These are phyloP conservation scores for Astyanax mexicanus DNA, from an alignment of 2,797 vertebrate genomes.

Conservation along the genomic window DNA sequence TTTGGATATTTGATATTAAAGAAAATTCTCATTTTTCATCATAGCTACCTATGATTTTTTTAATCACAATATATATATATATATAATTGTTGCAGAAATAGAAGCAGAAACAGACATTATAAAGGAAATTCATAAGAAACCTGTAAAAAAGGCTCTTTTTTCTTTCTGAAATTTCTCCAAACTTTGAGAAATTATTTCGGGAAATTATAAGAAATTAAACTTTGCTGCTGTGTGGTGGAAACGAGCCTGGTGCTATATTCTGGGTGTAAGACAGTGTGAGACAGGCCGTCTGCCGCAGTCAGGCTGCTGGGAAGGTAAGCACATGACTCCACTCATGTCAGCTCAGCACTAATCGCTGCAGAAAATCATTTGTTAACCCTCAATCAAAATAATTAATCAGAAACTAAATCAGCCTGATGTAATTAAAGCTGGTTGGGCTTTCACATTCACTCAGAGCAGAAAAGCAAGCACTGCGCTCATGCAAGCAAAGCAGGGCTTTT, in stretches of 20 bases:
- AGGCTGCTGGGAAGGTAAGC: background rate
- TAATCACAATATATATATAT: no score
- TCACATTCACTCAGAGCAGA: no score
- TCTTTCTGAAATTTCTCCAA: slow-evolving; percentile 22
- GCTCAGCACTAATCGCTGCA: background rate
- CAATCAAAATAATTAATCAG: slow-evolving; percentile 34
- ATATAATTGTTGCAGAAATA: no score
- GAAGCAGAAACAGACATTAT: no score
- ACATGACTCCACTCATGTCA: background rate
- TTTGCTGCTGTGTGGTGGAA: background rate
- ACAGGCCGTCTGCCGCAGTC: background rate
- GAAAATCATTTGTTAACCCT: slow-evolving; percentile 22
- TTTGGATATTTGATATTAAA: no score
- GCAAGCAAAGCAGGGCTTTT: background rate
- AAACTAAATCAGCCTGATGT: slow-evolving; percentile 25
- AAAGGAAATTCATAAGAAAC: no score
- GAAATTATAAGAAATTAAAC: slow-evolving; percentile 30
- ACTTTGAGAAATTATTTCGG: background rate
- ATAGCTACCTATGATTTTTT: no score
- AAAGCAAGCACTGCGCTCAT: no score
- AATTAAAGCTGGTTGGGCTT: slow-evolving; percentile 13
- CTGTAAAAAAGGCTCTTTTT: no score
- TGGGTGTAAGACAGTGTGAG: background rate
- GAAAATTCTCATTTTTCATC: no score
- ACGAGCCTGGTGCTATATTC: background rate